Conservation (phyloP, 2,797 vertebrate species). For the Sebastes ruberrimus region DNA sequence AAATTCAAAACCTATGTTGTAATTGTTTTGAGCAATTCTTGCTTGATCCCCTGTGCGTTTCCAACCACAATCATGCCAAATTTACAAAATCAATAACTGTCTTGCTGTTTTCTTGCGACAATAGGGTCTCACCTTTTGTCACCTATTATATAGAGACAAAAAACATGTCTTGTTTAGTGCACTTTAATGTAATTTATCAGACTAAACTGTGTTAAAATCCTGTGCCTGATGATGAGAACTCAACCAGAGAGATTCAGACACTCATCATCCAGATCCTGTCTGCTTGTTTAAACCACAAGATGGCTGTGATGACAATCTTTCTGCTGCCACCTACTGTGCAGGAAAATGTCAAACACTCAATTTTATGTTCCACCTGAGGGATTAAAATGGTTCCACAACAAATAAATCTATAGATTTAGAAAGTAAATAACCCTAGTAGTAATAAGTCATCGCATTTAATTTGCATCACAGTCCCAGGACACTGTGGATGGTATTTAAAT, state of each 20-base stretch:
- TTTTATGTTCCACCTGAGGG: background rate
- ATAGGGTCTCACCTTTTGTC: background rate
- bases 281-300: conserved; percentile 18
- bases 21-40: background rate
- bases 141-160: background rate
- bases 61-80: background rate
- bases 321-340: conserved; percentile 50
- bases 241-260: background rate
- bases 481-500: conserved; percentile 25
- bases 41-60: no score
- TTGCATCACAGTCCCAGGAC: background rate
- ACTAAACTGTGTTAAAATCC: background rate
- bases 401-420: background rate
- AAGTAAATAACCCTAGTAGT: background rate
- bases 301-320: conserved; percentile 21
- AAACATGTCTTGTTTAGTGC: background rate
- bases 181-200: background rate
- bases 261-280: background rate
- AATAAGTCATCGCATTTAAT: background rate
- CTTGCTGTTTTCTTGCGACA: background rate
- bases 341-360: background rate
- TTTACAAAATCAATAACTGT: background rate
- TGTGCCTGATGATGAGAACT: background rate
- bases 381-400: background rate
- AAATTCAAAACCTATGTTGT: background rate